Conservation (phyloP, 2,797 vertebrate species). For the Lophius americanus region DNA sequence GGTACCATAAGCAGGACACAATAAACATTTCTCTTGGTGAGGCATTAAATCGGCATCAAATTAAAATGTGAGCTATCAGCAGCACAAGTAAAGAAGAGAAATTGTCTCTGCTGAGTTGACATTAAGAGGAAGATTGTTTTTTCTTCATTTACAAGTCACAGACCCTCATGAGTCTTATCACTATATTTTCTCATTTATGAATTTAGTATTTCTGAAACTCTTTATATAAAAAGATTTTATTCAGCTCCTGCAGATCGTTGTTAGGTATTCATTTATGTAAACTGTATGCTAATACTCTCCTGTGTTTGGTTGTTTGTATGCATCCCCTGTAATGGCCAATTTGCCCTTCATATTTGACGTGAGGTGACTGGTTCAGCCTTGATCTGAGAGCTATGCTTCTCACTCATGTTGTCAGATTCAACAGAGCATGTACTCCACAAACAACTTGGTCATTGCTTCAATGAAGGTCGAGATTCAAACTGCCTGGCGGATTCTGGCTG, state of each 20-base stretch:
- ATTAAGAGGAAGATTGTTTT: constrained; percentile 1
- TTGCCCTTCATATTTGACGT: constrained; percentile 84
- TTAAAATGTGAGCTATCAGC: background rate
- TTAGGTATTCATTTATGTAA: constrained; percentile 84
- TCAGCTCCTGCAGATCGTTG: constrained; percentile 38
- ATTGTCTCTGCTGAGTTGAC: background rate
- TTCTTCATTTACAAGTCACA: constrained; percentile 8
- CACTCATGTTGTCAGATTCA: constrained; percentile 78
- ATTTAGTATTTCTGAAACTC: constrained; percentile 31
- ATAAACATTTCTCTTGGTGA: background rate
- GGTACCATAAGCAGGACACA: background rate
- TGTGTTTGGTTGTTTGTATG: constrained; percentile 78
- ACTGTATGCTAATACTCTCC: constrained; percentile 79
- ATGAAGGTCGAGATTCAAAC: constrained; percentile 76
- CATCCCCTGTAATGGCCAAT: constrained; percentile 79
- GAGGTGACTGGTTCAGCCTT: constrained; percentile 85
- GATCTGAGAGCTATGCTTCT: constrained; percentile 78
- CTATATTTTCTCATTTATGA: constrained; percentile 15
- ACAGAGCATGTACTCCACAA: constrained; percentile 74
- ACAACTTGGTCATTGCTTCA: constrained; percentile 79
- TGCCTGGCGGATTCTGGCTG: constrained; percentile 46
- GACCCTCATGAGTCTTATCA: constrained; percentile 17
- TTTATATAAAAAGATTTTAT: constrained; percentile 34
- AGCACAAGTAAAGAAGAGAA: background rate
- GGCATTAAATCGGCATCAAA: background rate